Percentiles rank a stretch among this genome's conserved stretches.
These are phyloP conservation scores for Aphis craccivora DNA, from an alignment of 1,140 invertebrate genomes.

Conservation along the genomic window DNA sequence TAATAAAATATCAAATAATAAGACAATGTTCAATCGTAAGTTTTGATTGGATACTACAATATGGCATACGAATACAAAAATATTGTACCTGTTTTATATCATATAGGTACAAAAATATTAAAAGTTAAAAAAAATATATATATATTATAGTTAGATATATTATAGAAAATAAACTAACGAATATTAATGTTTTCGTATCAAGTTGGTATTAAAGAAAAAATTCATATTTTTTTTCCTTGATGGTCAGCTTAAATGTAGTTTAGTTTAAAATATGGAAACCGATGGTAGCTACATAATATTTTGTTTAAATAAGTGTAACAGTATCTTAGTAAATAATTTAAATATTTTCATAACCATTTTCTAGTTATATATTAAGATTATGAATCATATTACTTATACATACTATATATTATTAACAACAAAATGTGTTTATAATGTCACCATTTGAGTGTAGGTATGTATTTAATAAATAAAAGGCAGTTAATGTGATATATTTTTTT, in stretches of 20 bases:
- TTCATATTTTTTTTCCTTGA: not conserved
- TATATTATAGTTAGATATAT: not conserved
- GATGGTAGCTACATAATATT: not conserved
- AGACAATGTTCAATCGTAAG: too few relatives aligned
- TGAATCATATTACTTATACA: not conserved
- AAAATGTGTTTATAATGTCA: not conserved
- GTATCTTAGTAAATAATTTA: not conserved
- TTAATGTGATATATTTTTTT: not conserved
- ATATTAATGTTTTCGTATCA: not conserved
- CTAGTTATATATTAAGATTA: not conserved
- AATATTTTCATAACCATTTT: not conserved
- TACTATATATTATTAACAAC: not conserved
- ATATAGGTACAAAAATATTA: not conserved
- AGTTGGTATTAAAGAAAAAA: too few relatives aligned
- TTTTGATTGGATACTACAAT: too few relatives aligned
- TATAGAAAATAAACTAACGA: not conserved
- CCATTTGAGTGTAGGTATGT: not conserved
- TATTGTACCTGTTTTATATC: too few relatives aligned
- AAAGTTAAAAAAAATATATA: not conserved
- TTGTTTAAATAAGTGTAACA: not conserved
- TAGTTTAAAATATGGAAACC: not conserved
- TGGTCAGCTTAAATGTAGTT: not conserved
- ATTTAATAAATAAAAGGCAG: not conserved
- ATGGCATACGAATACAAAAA: too few relatives aligned
- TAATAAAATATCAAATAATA: too few relatives aligned